A percentile compares a stretch with the other conserved stretches of the same genome.
Evolutionary conservation across 2,797 vertebrate genomes (phyloP).

Genomic region (Danio kyathit): DNA sequence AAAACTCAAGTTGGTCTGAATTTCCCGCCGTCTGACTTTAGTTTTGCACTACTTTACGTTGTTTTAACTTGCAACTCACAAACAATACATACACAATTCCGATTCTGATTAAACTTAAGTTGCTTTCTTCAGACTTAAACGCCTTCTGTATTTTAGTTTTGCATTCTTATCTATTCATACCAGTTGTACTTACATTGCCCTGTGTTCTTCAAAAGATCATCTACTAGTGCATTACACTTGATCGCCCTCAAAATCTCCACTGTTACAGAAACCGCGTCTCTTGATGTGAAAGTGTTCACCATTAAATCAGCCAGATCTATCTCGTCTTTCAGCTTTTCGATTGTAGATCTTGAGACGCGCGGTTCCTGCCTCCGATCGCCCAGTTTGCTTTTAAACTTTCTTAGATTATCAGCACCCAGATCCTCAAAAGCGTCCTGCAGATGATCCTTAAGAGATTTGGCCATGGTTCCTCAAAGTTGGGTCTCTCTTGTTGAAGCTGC

Average conservation of each 20-base stretch:
- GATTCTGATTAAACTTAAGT: too few species aligned
- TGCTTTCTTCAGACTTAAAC: too few species aligned
- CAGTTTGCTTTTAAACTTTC: slow-evolving; percentile 43
- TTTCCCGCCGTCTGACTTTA: too few species aligned
- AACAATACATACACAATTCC: too few species aligned
- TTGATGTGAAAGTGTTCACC: slow-evolving; percentile 41
- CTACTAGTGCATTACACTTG: neutral
- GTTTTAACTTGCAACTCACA: too few species aligned
- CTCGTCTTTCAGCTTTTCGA: slow-evolving; percentile 5
- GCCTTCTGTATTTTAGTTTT: too few species aligned
- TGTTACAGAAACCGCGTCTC: neutral
- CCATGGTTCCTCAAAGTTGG: neutral
- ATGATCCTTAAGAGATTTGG: slow-evolving; percentile 6
- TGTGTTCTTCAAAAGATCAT: neutral
- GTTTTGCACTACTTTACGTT: too few species aligned
- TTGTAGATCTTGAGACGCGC: neutral
- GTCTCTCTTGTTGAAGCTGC: too few species aligned
- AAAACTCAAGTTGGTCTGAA: too few species aligned
- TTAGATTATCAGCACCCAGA: neutral
- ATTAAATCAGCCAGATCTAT: slow-evolving; percentile 40
- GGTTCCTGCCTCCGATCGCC: slow-evolving; percentile 43
- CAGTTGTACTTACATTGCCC: neutral
- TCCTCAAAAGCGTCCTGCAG: slow-evolving; percentile 42
- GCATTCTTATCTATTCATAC: too few species aligned
- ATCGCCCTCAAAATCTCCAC: slow-evolving; percentile 34